Base-by-base conservation (phyloP, 1,140 invertebrate genomes). In the Neodiprion virginianus region DNA sequence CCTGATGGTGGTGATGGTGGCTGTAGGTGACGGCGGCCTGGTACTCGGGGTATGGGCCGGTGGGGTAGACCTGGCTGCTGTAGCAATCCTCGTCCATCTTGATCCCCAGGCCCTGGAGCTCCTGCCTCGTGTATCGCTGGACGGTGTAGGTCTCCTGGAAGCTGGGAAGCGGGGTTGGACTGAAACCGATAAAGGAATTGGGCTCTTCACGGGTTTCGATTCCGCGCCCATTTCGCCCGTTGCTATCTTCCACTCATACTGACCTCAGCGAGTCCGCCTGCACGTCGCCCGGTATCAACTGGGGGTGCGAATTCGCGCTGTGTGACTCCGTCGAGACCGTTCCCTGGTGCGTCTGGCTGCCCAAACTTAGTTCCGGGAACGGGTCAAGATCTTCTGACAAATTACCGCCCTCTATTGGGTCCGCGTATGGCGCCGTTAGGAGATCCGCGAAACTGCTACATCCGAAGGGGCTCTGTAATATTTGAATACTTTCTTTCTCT, bases 91-190 rank as follows among this genome's bases (percentile, higher is more conserved):
- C 93, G 80, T 95, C 93, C 93, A 94, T 94, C 85, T 94, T 95
- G 78, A 94, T 91, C 1, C 92, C 91, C 74, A 92, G 89, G 76
- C 90, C 88, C 69, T 89, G 86, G 77, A 91, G 86, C 82, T 92
- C 89, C 86, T 90, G 88, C 79, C 90, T 90, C 87, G 86, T 89
- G 78, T 87, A 86, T 79, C 93, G 93, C 71, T 92, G 91, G 53
- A 94, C 91, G 49, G 94, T 95, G 85, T 96, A 96, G 47, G 94
- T 96, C 87, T 96, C 95, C 89, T 95, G 94, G 88, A 96, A 96
- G 88, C 94, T 95, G 69, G 95, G 95, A 75, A 96, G 86, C 49
- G 94, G 92, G 67, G 93, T 92, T 73, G 90, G 84, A 79, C 91
- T 80, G 89, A 75, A 76, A 65, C 79, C 77, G 75, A 86, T 72